Base-by-base conservation (phyloP, 2,888 invertebrate species). In the Metopia argyrocephala region DNA sequence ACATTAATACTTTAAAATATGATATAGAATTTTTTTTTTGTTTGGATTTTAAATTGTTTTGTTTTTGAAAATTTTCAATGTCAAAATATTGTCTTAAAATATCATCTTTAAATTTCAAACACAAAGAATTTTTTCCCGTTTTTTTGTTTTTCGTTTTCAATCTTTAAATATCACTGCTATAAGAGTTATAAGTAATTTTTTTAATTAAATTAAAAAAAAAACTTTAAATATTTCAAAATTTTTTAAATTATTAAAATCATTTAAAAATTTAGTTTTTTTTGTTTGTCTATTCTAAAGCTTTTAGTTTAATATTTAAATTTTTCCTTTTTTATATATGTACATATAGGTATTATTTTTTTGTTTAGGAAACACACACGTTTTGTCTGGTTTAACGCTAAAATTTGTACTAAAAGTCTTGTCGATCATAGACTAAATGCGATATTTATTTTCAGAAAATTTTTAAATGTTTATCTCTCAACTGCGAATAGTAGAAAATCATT, bases 331-430 rank as follows among this genome's bases (percentile, higher is more conserved):
- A n/a, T n/a, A n/a, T n/a, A n/a, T n/a, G n/a, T n/a, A n/a, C n/a
- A n/a, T n/a, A n/a, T n/a, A n/a, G n/a, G n/a, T n/a, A n/a, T n/a
- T n/a, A 31, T 12, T 31, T 31, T 0, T 31, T 31, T 31, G 38
- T 38, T 4, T 38, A 3, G 12, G 38, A 38, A 38, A 38, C 15
- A n/a, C 38, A 48, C 28, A 45, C 59, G 57, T 59, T 28, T 71
- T 65, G 76, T 25, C 15, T 59, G 45, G 38, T 65, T 78, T 78
- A 52, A 71, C 70, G 76, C 20, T 69, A 62, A 76, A 76, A 28
- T 74, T 81, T 81, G 73, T 81, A 81, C 80, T 81, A 81, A 81
- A 81, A 28, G 76, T 73, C 15, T 38, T 38, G 12, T 38, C 15
- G 68, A 74, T 76, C 76, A 76, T 64, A 3, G n/a, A n/a, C n/a